Base-by-base conservation (phyloP, 2,888 invertebrate genomes). In the Rhagonycha lutea region DNA sequence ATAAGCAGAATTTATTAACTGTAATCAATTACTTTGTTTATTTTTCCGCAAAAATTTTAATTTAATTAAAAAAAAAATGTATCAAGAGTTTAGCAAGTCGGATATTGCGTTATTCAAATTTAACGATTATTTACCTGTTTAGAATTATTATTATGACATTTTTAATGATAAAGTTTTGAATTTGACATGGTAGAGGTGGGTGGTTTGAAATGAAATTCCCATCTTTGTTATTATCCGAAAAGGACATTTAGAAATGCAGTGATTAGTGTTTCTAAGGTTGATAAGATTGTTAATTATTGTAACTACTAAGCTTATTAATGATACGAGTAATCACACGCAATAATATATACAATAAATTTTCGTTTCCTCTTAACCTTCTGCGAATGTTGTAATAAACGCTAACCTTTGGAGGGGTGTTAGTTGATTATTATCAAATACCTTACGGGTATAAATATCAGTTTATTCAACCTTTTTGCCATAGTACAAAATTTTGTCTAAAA, bases 361-460 rank as follows among this genome's bases (percentile, higher is more conserved):
- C 75, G 76, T 80, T 82, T 83, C 81, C 82, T 80, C 78, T 79
- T 81, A 81, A 81, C 82, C 82, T 82, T 82, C 81, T 72, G 65
- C 72, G 65, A 71, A 67, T 73, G 65, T 74, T 73, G 82, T 78
- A 83, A 83, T 79, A 74, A 73, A 70, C 72, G 72, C 18, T 28
- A 61, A 68, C 65, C 73, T 78, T 73, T 79, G 79, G 80, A 81
- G 80, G 81, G 82, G 82, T 79, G 78, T 72, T 47, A 47, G 47
- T 47, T 76, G 70, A 69, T 73, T 68, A 65, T 74, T 69, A 69
- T 72, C 60, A 63, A 71, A 68, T 80, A 72, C 80, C 75, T 78
- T 75, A 74, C 72, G 72, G 73, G 74, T 79, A 79, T 79, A 80
- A 78, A 79, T 79, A 77, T 67, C 28, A 68, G 60, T 67, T 32